Evolutionary conservation across 2,797 vertebrate species (phyloP).

Genomic region (Amphiprion clarkii): DNA sequence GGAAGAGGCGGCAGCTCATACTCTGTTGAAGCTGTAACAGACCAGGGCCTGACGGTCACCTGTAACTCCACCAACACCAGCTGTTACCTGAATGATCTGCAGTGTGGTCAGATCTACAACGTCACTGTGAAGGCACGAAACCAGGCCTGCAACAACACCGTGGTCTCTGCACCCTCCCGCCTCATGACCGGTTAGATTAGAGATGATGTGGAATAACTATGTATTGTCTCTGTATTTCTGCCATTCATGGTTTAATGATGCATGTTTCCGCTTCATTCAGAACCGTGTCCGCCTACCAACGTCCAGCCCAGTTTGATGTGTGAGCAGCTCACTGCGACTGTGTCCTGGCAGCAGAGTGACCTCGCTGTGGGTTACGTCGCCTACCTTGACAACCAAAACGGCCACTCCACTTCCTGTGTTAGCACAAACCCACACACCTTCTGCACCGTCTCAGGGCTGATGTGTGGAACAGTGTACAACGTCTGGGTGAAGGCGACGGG

Average conservation of each 20-base stretch:
- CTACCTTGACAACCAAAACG: slow-evolving; percentile 58
- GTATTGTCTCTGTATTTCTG: neutral
- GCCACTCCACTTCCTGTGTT: slow-evolving; percentile 54
- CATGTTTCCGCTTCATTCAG: slow-evolving; percentile 54
- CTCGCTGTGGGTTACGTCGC: slow-evolving; percentile 74
- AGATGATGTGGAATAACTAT: neutral
- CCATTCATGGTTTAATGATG: neutral
- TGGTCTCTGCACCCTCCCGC: slow-evolving; percentile 39
- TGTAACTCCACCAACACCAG: slow-evolving; percentile 61
- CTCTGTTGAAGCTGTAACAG: slow-evolving; percentile 58
- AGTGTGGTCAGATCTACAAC: slow-evolving; percentile 78
- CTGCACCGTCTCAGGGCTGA: slow-evolving; percentile 67
- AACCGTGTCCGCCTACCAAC: slow-evolving; percentile 81
- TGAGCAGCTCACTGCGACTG: slow-evolving; percentile 42
- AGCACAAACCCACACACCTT: slow-evolving; percentile 17
- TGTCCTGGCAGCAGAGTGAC: slow-evolving; percentile 80
- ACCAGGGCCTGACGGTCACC: slow-evolving; percentile 15
- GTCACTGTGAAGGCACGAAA: slow-evolving; percentile 71
- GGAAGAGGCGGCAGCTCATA: slow-evolving; percentile 59
- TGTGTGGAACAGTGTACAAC: slow-evolving; percentile 72
- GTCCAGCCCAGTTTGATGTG: slow-evolving; percentile 72
- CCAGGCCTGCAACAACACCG: slow-evolving; percentile 55
- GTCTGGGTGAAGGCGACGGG: slow-evolving; percentile 74
- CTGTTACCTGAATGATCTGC: slow-evolving; percentile 72
- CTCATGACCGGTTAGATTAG: slow-evolving; percentile 72